A percentile compares a stretch with the other conserved stretches of the same genome.
These are phyloP conservation scores for Thryonomys swinderianus DNA, from an alignment of 2,113 vertebrate species.

Conservation along the genomic window DNA sequence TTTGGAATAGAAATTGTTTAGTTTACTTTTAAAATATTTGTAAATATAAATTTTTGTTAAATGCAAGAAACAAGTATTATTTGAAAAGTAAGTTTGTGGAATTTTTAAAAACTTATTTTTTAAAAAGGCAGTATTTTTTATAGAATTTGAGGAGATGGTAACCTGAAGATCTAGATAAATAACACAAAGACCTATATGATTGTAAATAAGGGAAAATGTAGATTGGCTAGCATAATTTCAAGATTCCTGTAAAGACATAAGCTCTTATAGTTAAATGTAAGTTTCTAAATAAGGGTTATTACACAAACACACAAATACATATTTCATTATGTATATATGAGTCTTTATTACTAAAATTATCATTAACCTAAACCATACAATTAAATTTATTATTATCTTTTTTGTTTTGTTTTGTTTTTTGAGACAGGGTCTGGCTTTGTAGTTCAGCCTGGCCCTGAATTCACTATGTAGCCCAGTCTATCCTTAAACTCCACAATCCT, in stretches of 20 bases:
- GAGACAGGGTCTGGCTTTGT: too few species aligned
- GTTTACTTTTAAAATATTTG: constrained; percentile 61
- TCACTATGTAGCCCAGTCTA: too few species aligned
- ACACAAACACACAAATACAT: not conserved
- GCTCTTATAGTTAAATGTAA: not conserved
- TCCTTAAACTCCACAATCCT: too few species aligned
- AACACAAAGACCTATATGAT: not conserved
- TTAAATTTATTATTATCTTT: too few species aligned
- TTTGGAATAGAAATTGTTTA: constrained; percentile 59
- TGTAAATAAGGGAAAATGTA: not conserved
- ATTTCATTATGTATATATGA: not conserved
- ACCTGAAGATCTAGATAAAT: not conserved
- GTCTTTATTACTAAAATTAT: not conserved
- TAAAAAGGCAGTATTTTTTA: not conserved
- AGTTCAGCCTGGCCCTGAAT: too few species aligned
- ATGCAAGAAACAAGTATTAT: not conserved
- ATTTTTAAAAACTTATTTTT: not conserved
- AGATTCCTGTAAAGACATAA: not conserved
- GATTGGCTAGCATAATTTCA: not conserved
- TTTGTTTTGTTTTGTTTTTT: too few species aligned
- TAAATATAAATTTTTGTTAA: not conserved
- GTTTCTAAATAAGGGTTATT: not conserved
- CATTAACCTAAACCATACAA: too few species aligned
- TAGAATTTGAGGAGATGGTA: not conserved
- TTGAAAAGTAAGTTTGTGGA: not conserved